Base-by-base conservation (phyloP, 1,140 invertebrate genomes). In the Acromyrmex echinatior region DNA sequence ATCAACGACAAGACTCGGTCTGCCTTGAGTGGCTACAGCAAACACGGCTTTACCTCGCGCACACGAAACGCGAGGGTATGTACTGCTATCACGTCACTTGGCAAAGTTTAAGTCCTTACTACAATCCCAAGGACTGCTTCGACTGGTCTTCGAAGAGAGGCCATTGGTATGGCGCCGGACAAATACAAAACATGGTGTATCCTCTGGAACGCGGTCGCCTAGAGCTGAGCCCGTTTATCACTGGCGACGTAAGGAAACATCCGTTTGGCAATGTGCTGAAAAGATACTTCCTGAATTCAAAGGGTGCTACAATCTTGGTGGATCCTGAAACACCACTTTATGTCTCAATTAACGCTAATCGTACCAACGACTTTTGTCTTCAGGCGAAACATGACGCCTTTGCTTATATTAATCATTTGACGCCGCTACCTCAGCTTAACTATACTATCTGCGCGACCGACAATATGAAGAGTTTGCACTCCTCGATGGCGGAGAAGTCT, bases 61-160 rank as follows among this genome's bases (percentile, higher is more conserved):
- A 96, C 31, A 96, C 96, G 2, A 93, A 96, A 18, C 96, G 96
- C 68, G 93, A 95, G 9, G 94, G 95, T 45, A 96, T 97, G 28
- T 96, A 97, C 10, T 99, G 98, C 91, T 98, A 98, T 90, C 96
- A 97, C 25, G 94, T 98, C 0, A 96, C 97, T n/a, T 99, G 98
- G 98, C 96, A 98, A 91, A 97, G 97, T 31, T 94, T 98, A 1
- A 95, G 95, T 25, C 93, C 96, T 18, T 94, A 96, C 25, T 95
- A 97, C 58, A 94, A 96, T 85, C 97, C 98, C 1, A 97, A 96
- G 9, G 98, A 99, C 92, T 99, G 98, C 94, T 98, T 98, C 92
- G 97, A 98, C 89, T 97, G 97, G 96, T 96, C 96, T 2, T 94
- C 95, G 2, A 96, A 96, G 16, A 96, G 96, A 25, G 96, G 97